These are phyloP conservation scores for Acanthiza pusilla DNA, from an alignment of 2,797 vertebrate species.

Conservation along the genomic window DNA sequence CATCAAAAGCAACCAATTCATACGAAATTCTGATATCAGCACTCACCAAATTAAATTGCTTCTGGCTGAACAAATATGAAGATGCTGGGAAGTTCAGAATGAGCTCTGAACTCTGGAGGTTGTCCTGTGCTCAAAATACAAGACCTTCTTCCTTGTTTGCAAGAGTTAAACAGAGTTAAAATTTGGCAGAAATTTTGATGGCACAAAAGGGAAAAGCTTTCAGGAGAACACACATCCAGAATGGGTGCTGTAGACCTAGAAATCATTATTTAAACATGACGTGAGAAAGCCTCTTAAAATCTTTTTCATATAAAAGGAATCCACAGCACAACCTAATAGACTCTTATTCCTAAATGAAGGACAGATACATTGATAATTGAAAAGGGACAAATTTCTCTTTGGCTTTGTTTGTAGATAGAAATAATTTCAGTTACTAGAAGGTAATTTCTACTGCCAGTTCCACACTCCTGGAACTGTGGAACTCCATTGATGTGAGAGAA, in stretches of 20 bases:
- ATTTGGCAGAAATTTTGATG: neutral
- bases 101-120: neutral
- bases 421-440: neutral
- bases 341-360: neutral
- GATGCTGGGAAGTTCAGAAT: neutral
- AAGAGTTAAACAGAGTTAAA: neutral
- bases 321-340: neutral
- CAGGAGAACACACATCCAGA: neutral
- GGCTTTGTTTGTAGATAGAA: neutral
- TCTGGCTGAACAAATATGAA: neutral
- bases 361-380: neutral
- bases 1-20: neutral
- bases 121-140: neutral
- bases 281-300: neutral
- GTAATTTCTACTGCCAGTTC: neutral
- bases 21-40: neutral
- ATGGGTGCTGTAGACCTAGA: neutral
- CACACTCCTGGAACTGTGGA: neutral
- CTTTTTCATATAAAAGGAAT: neutral
- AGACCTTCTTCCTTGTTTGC: neutral
- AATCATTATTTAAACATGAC: neutral
- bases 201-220: neutral
- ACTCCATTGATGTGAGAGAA: neutral
- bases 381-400: neutral
- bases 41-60: neutral